A percentile compares a stretch with the other conserved stretches of the same genome.
Evolutionary conservation across 2,113 vertebrate species (phyloP).

Genomic region (Phrynocephalus versicolor): DNA sequence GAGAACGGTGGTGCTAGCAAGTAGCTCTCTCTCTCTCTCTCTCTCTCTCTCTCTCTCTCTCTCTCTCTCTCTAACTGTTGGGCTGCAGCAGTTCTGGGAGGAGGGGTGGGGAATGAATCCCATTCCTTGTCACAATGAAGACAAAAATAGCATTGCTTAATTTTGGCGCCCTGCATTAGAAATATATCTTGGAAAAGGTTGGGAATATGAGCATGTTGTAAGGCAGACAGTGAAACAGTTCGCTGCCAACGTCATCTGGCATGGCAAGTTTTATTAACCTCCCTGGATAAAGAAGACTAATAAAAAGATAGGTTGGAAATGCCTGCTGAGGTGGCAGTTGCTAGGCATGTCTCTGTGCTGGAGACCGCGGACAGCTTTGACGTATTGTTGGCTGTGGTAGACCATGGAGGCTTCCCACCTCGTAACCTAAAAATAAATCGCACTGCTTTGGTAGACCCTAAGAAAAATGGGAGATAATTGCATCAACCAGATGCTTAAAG

Average conservation of each 20-base stretch:
- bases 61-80: too few relatives aligned
- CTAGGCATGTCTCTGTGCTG: not conserved
- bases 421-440: not conserved
- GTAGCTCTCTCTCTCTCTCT: too few relatives aligned
- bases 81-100: not conserved
- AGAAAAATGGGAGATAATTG: not conserved
- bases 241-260: not conserved
- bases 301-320: not conserved
- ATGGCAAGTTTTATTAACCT: not conserved
- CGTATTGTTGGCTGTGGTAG: not conserved
- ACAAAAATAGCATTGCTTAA: slow-evolving; percentile 8
- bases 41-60: too few relatives aligned
- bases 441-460: not conserved
- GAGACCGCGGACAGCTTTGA: not conserved
- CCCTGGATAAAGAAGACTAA: not conserved
- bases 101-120: not conserved
- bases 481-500: too few relatives aligned
- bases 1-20: not conserved
- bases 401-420: not conserved
- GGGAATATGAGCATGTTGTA: not conserved
- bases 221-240: not conserved
- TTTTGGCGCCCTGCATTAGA: slow-evolving; percentile 3
- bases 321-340: not conserved
- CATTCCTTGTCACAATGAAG: not conserved
- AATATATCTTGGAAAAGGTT: not conserved